Evolutionary conservation across 1,140 invertebrate genomes (phyloP).

Genomic region (Oncopeltus fasciatus): DNA sequence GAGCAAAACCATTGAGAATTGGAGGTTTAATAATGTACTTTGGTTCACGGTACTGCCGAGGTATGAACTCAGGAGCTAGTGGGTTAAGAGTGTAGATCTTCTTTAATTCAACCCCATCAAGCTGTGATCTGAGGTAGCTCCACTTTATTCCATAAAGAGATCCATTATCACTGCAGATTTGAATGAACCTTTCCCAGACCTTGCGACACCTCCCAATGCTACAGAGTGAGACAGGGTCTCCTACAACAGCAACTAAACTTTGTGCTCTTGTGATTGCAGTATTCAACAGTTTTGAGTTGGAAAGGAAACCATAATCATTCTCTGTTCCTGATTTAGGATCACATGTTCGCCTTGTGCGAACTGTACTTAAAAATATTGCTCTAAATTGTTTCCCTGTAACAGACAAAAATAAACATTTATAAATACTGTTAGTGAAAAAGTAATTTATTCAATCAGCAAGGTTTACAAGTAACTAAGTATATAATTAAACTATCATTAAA

Average conservation of each 20-base stretch:
- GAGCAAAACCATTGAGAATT: not conserved
- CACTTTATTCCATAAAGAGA: slow-evolving; percentile 62
- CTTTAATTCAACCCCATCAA: slow-evolving; percentile 58
- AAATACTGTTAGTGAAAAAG: not conserved
- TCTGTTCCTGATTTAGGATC: slow-evolving; percentile 39
- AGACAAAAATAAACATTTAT: not conserved
- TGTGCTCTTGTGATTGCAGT: slow-evolving; percentile 77
- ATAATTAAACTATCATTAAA: too few relatives aligned
- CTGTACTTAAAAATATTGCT: slow-evolving; percentile 70
- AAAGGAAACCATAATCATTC: slow-evolving; percentile 71
- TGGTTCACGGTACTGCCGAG: slow-evolving; percentile 31
- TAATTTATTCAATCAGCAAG: too few relatives aligned
- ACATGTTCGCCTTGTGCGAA: slow-evolving; percentile 62
- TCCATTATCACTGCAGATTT: slow-evolving; percentile 55
- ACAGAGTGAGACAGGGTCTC: slow-evolving; percentile 72
- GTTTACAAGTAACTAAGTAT: too few relatives aligned
- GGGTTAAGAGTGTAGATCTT: slow-evolving; percentile 67
- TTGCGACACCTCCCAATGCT: slow-evolving; percentile 67
- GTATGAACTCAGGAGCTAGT: slow-evolving; percentile 65
- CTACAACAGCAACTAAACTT: slow-evolving; percentile 73
- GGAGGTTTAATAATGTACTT: not conserved
- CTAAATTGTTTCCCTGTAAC: slow-evolving; percentile 63
- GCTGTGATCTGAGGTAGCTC: slow-evolving; percentile 45
- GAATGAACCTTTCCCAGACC: slow-evolving; percentile 69
- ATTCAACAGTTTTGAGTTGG: slow-evolving; percentile 70